A percentile compares a stretch with the other conserved stretches of the same genome.
phyloP scores from a whole-genome alignment of 2,113 vertebrate species.

The Ictalurus punctatus region DNA sequence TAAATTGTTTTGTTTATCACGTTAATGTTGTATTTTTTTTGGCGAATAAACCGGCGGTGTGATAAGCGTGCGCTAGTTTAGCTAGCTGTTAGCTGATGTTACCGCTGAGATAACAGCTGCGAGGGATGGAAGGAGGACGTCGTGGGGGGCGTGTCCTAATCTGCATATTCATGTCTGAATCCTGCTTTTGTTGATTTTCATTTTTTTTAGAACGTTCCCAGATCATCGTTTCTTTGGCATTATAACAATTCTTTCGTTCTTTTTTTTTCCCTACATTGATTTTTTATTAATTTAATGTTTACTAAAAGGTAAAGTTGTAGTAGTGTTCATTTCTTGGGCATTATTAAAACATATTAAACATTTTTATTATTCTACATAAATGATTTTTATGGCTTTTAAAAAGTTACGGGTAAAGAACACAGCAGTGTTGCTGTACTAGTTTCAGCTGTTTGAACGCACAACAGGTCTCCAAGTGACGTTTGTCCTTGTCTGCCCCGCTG shows the following conservation, averaged over 20 bases:
- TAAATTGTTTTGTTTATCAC: not conserved
- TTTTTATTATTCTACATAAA: not conserved
- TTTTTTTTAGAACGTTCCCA: not conserved
- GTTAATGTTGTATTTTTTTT: not conserved
- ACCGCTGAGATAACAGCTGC: not conserved
- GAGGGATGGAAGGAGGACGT: not conserved
- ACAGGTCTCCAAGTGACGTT: not conserved
- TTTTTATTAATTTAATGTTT: not conserved
- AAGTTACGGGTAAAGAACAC: not conserved
- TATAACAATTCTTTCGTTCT: not conserved
- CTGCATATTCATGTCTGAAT: not conserved
- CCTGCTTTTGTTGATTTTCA: not conserved
- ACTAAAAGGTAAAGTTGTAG: not conserved
- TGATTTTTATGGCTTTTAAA: not conserved
- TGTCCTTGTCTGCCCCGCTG: not conserved
- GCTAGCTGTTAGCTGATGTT: not conserved
- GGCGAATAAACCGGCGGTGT: not conserved
- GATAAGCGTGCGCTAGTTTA: not conserved
- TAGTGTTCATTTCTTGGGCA: not conserved
- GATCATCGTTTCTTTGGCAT: not conserved
- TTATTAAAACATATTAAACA: not conserved
- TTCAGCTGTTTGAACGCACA: not conserved
- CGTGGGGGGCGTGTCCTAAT: not conserved
- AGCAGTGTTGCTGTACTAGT: not conserved
- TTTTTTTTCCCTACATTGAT: not conserved